Evolutionary conservation across 2,113 vertebrate genomes (phyloP).

Genomic region (Trogon surrucura): DNA sequence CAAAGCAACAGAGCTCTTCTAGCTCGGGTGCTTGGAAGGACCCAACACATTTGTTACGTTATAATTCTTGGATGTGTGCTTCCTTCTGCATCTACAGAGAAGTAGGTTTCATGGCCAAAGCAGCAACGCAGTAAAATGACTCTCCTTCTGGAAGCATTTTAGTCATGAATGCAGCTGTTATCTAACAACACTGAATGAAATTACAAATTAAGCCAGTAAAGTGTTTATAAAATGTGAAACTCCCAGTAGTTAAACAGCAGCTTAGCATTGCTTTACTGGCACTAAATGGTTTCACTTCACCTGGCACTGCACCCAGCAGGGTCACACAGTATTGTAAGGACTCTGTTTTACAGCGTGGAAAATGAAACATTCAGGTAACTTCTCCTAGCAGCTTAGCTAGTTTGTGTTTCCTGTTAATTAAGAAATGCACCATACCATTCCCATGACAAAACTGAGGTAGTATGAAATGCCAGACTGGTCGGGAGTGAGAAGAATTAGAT

Average conservation of each 20-base stretch:
- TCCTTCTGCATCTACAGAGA: not conserved
- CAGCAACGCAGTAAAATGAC: not conserved
- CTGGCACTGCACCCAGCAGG: not conserved
- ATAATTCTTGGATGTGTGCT: not conserved
- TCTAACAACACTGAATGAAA: not conserved
- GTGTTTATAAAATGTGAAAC: not conserved
- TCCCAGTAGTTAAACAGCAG: not conserved
- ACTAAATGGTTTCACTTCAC: not conserved
- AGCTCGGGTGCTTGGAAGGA: not conserved
- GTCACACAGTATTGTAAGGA: not conserved
- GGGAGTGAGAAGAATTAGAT: not conserved
- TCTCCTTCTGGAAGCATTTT: not conserved
- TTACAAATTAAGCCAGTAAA: not conserved
- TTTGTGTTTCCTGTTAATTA: not conserved
- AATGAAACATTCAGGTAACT: not conserved
- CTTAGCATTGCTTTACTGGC: not conserved
- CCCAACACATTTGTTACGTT: not conserved
- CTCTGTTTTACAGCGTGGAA: not conserved
- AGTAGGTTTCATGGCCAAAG: not conserved
- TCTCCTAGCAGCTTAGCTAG: not conserved
- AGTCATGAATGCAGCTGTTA: not conserved
- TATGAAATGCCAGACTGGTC: not conserved
- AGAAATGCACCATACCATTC: not conserved
- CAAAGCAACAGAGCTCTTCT: not conserved
- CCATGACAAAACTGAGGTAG: not conserved